phyloP scores from a whole-genome alignment of 2,113 vertebrate species.

The Naja naja region DNA sequence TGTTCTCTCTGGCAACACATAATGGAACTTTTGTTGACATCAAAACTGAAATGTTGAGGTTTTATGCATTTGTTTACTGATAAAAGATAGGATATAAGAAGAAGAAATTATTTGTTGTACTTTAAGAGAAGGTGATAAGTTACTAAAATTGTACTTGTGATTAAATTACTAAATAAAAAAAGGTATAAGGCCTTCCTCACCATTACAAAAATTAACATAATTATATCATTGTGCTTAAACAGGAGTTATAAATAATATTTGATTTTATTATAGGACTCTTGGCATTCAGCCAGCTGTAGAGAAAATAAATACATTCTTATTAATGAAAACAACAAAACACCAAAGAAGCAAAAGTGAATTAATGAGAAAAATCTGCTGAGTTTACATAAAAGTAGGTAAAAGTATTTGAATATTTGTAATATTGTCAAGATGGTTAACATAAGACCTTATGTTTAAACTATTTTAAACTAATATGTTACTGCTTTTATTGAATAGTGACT shows the following conservation, averaged over 20 bases:
- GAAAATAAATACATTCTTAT: constrained; percentile 4
- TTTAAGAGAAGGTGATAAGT: background rate
- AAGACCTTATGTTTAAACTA: background rate
- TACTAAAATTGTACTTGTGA: background rate
- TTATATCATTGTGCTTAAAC: background rate
- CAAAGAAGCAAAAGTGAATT: constrained; percentile 69
- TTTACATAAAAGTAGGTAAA: background rate
- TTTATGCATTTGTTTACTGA: background rate
- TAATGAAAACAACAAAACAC: constrained; percentile 40
- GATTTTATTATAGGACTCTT: constrained; percentile 20
- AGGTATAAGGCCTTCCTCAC: background rate
- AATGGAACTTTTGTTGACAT: background rate
- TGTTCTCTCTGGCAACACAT: background rate
- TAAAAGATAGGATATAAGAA: background rate
- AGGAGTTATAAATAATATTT: background rate
- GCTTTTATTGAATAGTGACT: background rate
- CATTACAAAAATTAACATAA: background rate
- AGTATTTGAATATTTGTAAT: background rate
- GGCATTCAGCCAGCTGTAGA: background rate
- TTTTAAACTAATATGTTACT: background rate
- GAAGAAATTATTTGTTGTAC: background rate
- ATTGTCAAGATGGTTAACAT: background rate
- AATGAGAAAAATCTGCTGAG: background rate
- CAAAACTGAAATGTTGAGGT: background rate
- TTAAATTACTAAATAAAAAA: background rate